Evolutionary conservation across 2,113 vertebrate genomes (phyloP).

Genomic region (Eira barbara): DNA sequence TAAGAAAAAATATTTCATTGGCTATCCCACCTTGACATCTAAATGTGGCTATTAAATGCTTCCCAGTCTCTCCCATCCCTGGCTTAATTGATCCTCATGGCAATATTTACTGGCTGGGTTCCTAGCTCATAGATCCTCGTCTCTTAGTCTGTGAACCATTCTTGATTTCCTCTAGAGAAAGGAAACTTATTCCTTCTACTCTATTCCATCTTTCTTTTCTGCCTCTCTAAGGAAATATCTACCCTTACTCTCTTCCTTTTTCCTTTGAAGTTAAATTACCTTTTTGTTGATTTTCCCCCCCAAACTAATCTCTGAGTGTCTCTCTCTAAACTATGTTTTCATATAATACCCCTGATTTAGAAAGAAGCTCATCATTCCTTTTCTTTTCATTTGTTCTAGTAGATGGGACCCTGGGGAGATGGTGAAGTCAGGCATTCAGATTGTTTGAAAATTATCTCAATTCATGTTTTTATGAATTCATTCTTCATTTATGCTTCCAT

Average conservation of each 20-base stretch:
- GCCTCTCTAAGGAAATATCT: not conserved
- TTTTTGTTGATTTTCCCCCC: not conserved
- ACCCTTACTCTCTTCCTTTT: not conserved
- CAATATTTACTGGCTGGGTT: not conserved
- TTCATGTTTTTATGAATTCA: not conserved
- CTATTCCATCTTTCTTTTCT: not conserved
- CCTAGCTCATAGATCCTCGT: not conserved
- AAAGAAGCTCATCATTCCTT: not conserved
- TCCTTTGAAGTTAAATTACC: not conserved
- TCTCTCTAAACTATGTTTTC: not conserved
- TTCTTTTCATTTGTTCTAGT: not conserved
- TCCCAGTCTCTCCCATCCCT: not conserved
- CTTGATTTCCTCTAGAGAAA: not conserved
- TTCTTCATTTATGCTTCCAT: not conserved
- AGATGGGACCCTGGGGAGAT: not conserved
- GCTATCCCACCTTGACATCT: not conserved
- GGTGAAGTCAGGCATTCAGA: not conserved
- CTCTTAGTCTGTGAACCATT: not conserved
- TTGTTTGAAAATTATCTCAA: not conserved
- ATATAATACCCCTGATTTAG: not conserved
- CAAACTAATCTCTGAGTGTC: not conserved
- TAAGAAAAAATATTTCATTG: not conserved
- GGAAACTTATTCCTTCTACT: not conserved
- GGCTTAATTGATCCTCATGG: not conserved
- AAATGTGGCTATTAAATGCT: not conserved